phyloP scores from a whole-genome alignment of 2,113 vertebrate genomes.

The Chaetorhynchus papuensis region DNA sequence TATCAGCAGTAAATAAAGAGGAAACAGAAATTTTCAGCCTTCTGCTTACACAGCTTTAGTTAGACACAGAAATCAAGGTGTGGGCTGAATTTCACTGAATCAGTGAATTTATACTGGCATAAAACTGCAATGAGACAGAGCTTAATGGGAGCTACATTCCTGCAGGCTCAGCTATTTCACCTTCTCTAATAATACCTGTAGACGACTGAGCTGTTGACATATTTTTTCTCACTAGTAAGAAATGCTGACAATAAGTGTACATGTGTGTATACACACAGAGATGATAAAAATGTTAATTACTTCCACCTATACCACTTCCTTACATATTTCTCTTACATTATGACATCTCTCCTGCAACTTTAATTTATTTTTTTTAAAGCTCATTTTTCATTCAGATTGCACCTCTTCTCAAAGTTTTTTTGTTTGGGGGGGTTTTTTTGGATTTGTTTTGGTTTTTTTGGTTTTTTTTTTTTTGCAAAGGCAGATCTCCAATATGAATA shows the following conservation, averaged over 20 bases:
- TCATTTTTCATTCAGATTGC: neutral
- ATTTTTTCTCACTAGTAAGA: neutral
- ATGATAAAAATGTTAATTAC: neutral
- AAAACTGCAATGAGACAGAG: slow-evolving; percentile 21
- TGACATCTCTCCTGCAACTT: neutral
- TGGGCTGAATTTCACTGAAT: slow-evolving; percentile 30
- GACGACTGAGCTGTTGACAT: neutral
- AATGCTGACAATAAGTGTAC: neutral
- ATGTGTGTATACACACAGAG: neutral
- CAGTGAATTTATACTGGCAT: slow-evolving; percentile 32
- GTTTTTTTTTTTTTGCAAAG: neutral
- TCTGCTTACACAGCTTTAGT: slow-evolving; percentile 1
- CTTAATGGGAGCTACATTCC: slow-evolving; percentile 6
- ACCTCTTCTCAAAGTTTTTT: neutral
- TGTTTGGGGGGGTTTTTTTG: too few relatives aligned
- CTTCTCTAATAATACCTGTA: neutral
- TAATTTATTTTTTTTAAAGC: neutral
- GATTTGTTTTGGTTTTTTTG: neutral
- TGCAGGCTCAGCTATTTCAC: slow-evolving; percentile 29
- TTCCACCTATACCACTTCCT: neutral
- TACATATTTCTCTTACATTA: neutral
- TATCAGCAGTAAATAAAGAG: neutral
- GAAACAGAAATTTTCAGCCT: neutral
- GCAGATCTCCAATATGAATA: neutral
- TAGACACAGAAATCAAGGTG: neutral